phyloP scores from a whole-genome alignment of 1,140 invertebrate genomes.

The Magallana ariakensis region DNA sequence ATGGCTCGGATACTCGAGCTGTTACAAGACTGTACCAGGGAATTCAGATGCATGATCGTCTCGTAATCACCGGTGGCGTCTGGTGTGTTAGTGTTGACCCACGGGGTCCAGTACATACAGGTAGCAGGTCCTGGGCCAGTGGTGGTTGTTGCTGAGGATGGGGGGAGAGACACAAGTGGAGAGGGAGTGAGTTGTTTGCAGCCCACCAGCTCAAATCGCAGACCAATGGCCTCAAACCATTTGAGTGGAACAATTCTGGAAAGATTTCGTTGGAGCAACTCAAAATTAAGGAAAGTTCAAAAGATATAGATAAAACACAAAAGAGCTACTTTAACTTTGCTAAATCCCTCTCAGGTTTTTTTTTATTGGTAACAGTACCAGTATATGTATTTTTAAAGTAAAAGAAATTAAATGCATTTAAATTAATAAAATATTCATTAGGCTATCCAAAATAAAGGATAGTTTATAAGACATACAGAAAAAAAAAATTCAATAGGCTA shows the following conservation, averaged over 20 bases:
- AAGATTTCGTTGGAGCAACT: too few species aligned
- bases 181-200: conserved; percentile 68
- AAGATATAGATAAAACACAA: too few species aligned
- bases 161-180: conserved; percentile 44
- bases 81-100: conserved; percentile 77
- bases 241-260: conserved; percentile 66
- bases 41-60: conserved; percentile 72
- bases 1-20: conserved; percentile 67
- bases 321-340: too few species aligned
- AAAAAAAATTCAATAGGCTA: too few species aligned
- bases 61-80: conserved; percentile 76
- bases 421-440: too few species aligned
- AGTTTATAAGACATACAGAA: too few species aligned
- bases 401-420: too few species aligned
- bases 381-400: too few species aligned
- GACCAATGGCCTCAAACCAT: conserved; percentile 66
- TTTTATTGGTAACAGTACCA: too few species aligned
- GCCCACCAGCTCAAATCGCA: conserved; percentile 70
- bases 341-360: too few species aligned
- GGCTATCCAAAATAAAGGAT: too few species aligned
- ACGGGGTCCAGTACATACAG: conserved; percentile 78
- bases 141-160: conserved; percentile 43
- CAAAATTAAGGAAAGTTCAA: too few species aligned
- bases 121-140: conserved; percentile 44
- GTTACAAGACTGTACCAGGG: conserved; percentile 69